Evolutionary conservation across 2,113 vertebrate species (phyloP).

Genomic region (Ptyas mucosa): DNA sequence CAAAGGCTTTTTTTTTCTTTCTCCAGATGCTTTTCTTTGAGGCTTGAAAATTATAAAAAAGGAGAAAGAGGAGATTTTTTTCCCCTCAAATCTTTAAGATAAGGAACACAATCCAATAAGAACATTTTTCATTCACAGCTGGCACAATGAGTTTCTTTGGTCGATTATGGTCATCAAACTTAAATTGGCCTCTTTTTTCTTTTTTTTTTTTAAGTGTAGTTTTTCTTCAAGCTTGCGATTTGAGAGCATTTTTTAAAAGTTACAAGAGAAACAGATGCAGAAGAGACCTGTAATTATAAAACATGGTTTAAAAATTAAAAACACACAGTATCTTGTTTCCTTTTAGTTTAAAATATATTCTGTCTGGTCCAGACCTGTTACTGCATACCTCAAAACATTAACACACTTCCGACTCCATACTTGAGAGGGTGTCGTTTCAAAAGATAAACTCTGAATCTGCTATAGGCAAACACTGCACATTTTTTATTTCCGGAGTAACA

Average conservation of each 20-base stretch:
- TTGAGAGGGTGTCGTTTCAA: constrained; percentile 55
- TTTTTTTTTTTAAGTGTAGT: neutral
- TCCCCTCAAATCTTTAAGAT: constrained; percentile 60
- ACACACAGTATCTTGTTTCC: constrained; percentile 27
- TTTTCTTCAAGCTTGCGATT: constrained; percentile 52
- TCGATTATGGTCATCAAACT: neutral
- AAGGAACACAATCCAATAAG: constrained; percentile 6
- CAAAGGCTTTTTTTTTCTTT: constrained; percentile 41
- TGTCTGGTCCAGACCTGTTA: constrained; percentile 59
- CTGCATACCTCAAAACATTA: constrained; percentile 59
- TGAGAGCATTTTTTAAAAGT: constrained; percentile 20
- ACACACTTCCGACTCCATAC: constrained; percentile 37
- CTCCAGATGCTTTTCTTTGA: constrained; percentile 32
- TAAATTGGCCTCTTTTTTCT: neutral
- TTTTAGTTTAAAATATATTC: constrained; percentile 45
- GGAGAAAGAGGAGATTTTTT: constrained; percentile 34
- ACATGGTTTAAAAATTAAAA: constrained; percentile 5
- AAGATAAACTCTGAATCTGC: constrained; percentile 67
- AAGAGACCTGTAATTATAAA: constrained; percentile 53
- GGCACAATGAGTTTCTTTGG: neutral
- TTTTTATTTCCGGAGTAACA: constrained; percentile 61
- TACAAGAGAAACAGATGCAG: constrained; percentile 20
- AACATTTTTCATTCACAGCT: neutral
- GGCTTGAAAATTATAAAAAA: constrained; percentile 57
- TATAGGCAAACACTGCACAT: constrained; percentile 54